These are phyloP conservation scores for Chanos chanos DNA, from an alignment of 2,797 vertebrate genomes.

Conservation along the genomic window DNA sequence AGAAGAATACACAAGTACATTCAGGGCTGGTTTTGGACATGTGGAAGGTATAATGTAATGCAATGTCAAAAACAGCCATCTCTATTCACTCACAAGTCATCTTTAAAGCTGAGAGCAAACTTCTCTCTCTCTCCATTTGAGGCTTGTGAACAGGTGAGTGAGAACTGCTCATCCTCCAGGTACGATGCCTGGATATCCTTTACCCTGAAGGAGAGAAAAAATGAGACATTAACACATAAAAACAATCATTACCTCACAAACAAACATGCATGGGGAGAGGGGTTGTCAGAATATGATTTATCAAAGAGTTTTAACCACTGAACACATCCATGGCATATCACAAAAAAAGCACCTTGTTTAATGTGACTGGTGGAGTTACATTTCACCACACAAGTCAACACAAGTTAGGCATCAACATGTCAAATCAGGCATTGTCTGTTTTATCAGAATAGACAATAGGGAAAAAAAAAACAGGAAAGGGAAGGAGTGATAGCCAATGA, in stretches of 20 bases:
- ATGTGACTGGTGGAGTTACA: too few species aligned
- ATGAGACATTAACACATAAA: neutral
- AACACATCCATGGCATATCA: too few species aligned
- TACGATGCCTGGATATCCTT: constrained; percentile 77
- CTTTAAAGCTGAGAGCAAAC: constrained; percentile 77
- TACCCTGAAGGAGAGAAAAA: constrained; percentile 59
- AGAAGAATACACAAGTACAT: too few species aligned
- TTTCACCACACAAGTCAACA: too few species aligned
- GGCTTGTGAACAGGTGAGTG: constrained; percentile 42
- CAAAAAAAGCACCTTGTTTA: too few species aligned
- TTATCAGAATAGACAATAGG: too few species aligned
- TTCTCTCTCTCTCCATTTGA: constrained; percentile 61
- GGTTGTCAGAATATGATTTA: too few species aligned
- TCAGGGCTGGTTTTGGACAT: neutral
- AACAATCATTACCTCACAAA: too few species aligned
- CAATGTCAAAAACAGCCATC: neutral
- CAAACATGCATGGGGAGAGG: too few species aligned
- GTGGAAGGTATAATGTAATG: neutral
- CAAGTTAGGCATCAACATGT: too few species aligned
- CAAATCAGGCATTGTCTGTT: too few species aligned
- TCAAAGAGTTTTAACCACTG: too few species aligned
- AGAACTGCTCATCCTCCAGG: constrained; percentile 66
- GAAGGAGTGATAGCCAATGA: neutral
- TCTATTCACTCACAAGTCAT: constrained; percentile 81
- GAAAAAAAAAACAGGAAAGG: neutral